Base-by-base conservation (phyloP, 2,888 invertebrate genomes). In the Pediacus dermestoides region DNA sequence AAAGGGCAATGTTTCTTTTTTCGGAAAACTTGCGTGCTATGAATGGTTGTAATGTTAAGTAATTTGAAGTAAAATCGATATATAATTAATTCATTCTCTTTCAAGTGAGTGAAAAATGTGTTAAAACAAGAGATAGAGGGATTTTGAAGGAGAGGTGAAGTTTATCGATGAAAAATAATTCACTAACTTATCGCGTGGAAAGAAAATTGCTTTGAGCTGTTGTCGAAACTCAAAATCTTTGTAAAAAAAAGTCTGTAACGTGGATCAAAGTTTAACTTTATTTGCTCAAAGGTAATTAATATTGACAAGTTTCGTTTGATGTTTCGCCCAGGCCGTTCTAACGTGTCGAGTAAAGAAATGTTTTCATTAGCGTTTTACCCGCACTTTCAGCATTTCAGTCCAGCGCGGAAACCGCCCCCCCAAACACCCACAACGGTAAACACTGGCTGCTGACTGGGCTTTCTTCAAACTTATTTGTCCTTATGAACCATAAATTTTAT, bases 251-350 rank as follows among this genome's bases (percentile, higher is more conserved):
- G 34, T 37, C 34, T 8, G 34, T 39, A 42, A 43, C 40, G 37
- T 35, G 43, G 32, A 43, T 46, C 40, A 46, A 43, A 46, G 46
- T 46, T 42, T 39, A 38, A 46, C 40, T 26, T 46, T 50, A 47
- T 50, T 43, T 45, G 41, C 37, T 25, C 30, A 39, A 37, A 43
- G 39, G 48, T 48, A 51, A 48, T 51, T 51, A 49, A 48, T 51
- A 46, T 51, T 48, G 44, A 49, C 48, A 47, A 45, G 45, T 47
- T 46, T 43, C 41, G 44, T 48, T 51, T 51, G 48, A 51, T 47
- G 42, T 46, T 40, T 46, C 42, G 39, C 32, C 32, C 18, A 41
- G 39, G 13, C 28, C n/a, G 37, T 46, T 45, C 36, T 32, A 45
- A 46, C 42, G 39, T 41, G 40, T 39, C 39, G 36, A 37, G 30